Evolutionary conservation across 2,797 vertebrate genomes (phyloP).

Genomic region (Pantherophis vulpinus): DNA sequence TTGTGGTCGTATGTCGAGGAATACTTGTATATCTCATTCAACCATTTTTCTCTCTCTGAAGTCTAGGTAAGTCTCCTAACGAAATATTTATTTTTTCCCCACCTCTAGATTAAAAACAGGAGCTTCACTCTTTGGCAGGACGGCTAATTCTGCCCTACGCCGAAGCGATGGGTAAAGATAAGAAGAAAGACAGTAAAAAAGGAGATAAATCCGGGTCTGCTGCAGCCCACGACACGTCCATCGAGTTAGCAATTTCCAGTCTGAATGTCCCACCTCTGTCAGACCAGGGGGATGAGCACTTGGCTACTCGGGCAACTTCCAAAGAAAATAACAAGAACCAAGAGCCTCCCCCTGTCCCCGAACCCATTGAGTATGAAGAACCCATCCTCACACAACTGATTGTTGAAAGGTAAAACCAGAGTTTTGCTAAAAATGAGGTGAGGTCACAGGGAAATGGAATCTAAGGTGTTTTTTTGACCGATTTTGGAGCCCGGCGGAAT

Average conservation of each 20-base stretch:
- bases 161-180: constrained; percentile 67
- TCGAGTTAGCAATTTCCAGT: background rate
- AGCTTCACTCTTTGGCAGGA: background rate
- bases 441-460: background rate
- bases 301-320: fast-evolving
- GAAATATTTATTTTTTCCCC: background rate
- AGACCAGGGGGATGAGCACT: background rate
- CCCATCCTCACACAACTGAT: constrained; percentile 67
- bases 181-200: constrained; percentile 69
- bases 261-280: background rate
- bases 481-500: background rate
- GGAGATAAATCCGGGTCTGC: constrained; percentile 47
- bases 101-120: background rate
- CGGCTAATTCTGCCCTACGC: background rate
- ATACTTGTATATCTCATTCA: background rate
- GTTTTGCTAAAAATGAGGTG: background rate
- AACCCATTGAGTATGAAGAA: constrained; percentile 41
- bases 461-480: background rate
- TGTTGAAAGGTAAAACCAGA: constrained; percentile 73
- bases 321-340: background rate
- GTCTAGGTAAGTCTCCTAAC: background rate
- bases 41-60: background rate
- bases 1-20: background rate
- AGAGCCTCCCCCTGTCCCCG: background rate
- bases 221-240: background rate